Evolutionary conservation across 1,140 invertebrate genomes (phyloP), one percentile per base, ranked within the genome.

Genomic region (Achatina immaculata): DNA sequence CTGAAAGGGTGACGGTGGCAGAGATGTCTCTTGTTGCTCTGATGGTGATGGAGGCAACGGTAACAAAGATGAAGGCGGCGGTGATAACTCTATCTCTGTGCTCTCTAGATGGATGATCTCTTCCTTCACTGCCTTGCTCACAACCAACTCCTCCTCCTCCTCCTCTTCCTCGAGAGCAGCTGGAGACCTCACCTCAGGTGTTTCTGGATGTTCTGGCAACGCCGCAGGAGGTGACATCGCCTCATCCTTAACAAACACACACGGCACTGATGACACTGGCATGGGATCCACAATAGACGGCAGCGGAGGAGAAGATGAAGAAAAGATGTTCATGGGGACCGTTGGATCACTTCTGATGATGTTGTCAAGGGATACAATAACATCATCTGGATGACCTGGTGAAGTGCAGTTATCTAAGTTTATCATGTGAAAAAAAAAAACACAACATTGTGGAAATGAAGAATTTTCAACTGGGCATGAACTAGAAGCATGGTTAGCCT

Each of bases 341-440:
- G 28, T 62, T 42, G 74, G 74, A 40, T 76, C 74, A 9, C 14
- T 36, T 40, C n/a, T 58, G 74, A 76, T 76, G 74, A 76, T 62
- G 36, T 76, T 76, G 34, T 76, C 74, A 28, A 76, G 28, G 36
- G 74, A 76, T 7, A 76, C 55, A 62, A 76, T 76, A 31, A 76
- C 74, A 65, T 76, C 74, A 58, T 76, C 74, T n/a, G 74, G 74
- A 43, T 58, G 74, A 38, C 74, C 74, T 76, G 40, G 28, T 11
- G n/a, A 19, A 34, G 6, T 7, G n/a, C 28, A 62, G 16, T 31
- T 31, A 34, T 11, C 16, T 55, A 21, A 55, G 24, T 14, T 45
- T 21, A n/a, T n/a, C n/a, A n/a, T n/a, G n/a, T n/a, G n/a, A n/a
- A n/a, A n/a, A n/a, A n/a, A n/a, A n/a, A n/a, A n/a, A n/a, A n/a